A percentile compares a stretch with the other conserved stretches of the same genome.
phyloP scores from a whole-genome alignment of 1,140 invertebrate species.

The Caenorhabditis inopinata region DNA sequence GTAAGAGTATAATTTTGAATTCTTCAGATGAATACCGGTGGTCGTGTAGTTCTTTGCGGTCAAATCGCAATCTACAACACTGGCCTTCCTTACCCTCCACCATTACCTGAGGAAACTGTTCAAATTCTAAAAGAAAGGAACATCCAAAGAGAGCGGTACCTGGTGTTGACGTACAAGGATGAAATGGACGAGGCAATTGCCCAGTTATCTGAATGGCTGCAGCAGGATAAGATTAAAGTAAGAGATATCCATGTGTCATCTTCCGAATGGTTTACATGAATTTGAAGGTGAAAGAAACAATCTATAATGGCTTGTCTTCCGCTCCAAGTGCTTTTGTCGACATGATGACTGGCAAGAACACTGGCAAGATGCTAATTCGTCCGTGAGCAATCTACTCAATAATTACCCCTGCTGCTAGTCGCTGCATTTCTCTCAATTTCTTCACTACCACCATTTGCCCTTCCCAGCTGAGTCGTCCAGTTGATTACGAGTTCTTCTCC shows the following conservation, averaged over 20 bases:
- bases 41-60: not conserved
- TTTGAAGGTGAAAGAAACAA: slow-evolving; percentile 5
- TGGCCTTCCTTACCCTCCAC: slow-evolving; percentile 1
- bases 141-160: slow-evolving; percentile 2
- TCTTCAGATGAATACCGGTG: not conserved
- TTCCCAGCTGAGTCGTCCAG: slow-evolving; percentile 24
- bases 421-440: not conserved
- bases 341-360: slow-evolving; percentile 19
- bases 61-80: slow-evolving; percentile 18
- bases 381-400: no score
- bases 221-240: slow-evolving; percentile 3
- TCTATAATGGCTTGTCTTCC: not conserved
- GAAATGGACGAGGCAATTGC: slow-evolving; percentile 1
- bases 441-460: not conserved
- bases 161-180: slow-evolving; percentile 13
- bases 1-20: no score
- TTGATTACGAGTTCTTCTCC: slow-evolving; percentile 15
- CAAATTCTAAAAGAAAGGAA: slow-evolving; percentile 9
- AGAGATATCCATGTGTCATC: not conserved
- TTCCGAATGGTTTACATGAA: not conserved
- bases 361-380: slow-evolving; percentile 16
- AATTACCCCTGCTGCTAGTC: no score
- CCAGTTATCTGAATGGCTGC: not conserved
- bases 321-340: slow-evolving; percentile 18
- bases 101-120: not conserved